Evolutionary conservation across 2,797 vertebrate species (phyloP).

Genomic region (Dryobates pubescens): DNA sequence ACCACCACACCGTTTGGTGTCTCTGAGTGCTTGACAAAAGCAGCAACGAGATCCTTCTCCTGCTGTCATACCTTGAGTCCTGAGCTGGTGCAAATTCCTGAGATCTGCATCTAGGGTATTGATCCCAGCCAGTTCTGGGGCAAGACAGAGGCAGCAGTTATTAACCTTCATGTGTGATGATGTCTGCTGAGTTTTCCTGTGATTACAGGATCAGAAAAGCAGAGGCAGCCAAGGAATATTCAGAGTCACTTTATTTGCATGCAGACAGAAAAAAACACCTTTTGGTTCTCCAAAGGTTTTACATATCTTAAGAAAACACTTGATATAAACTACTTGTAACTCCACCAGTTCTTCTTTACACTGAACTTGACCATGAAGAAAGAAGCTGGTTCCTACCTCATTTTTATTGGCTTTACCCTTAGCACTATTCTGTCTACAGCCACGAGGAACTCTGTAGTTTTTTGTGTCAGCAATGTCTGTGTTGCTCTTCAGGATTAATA

Average conservation of each 20-base stretch:
- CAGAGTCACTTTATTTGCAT: neutral
- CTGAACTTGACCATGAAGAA: neutral
- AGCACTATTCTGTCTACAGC: neutral
- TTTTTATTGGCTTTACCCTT: neutral
- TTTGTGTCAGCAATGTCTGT: neutral
- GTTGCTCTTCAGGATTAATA: neutral
- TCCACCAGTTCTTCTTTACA: neutral
- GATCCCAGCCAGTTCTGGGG: neutral
- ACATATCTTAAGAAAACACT: neutral
- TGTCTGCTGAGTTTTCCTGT: fast-evolving
- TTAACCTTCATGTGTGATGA: neutral
- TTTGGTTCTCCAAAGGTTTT: neutral
- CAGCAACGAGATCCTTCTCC: neutral
- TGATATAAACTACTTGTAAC: neutral
- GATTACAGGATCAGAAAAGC: neutral
- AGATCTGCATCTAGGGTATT: neutral
- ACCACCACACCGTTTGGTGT: fast-evolving
- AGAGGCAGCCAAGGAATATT: neutral
- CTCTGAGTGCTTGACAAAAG: neutral
- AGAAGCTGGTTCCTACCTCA: neutral
- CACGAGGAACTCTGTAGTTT: neutral
- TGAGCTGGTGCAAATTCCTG: neutral
- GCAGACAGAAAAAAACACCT: neutral
- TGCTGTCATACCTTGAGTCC: fast-evolving
- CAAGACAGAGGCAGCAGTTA: neutral